Evolutionary conservation across 2,797 vertebrate species (phyloP), one percentile per base, ranked within the genome.

Genomic region (Coluber constrictor): DNA sequence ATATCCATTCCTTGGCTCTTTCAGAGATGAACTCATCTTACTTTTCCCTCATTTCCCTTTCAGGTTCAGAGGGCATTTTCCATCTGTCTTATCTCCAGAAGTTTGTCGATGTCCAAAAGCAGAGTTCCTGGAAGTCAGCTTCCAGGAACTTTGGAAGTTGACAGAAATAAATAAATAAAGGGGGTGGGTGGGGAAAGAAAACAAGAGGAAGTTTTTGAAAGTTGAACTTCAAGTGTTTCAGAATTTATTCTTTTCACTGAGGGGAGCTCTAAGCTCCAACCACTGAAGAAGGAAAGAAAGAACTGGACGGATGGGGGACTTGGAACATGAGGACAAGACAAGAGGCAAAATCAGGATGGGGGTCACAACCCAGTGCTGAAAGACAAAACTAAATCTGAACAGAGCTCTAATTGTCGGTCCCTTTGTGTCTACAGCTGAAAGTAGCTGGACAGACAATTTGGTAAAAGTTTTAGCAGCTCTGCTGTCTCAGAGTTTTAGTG

Each of bases 251-350:
- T 79, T 79, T 90, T 5, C 8, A 0, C 4, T 0, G 0, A 7
- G 23, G 57, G 12, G 57, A 54, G 32, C n/a, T 27, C n/a, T 7
- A 86, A 54, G 20, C 32, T 59, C 12, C 27, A 23, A 63, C 43
- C 32, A 8, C 87, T 18, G n/a, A 1, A 89, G 16, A 90, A 0
- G 18, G 0, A 0, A 47, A 27, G 0, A 15, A 54, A 54, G 43
- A n/a, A 25, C 0, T 0, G 66, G 2, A 3, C 11, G 0, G 2
- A 3, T 13, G 0, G 27, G 51, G 20, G 66, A 43, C 0, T 0
- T 27, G 9, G 61, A 0, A 27, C 13, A 0, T 0, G 59, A 29
- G 63, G 89, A 11, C 1, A 88, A n/a, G 89, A 11, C 1, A 88
- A n/a, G 47, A 37, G 18, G 5, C 54, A 20, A 55, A 59, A 2